Base-by-base conservation (phyloP, 2,888 invertebrate genomes). In the Perdita meconis region DNA sequence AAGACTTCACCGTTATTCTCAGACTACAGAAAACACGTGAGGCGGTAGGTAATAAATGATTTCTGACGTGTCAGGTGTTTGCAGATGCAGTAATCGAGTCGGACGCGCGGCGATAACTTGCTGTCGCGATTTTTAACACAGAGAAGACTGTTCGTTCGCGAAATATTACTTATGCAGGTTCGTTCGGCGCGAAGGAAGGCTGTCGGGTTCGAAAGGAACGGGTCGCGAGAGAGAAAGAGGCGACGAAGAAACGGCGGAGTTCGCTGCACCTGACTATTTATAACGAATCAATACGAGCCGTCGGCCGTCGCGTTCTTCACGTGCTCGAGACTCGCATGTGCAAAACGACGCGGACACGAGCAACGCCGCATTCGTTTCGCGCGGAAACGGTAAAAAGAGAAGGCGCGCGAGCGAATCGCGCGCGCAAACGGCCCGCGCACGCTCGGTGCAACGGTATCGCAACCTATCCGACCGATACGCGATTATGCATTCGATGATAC, bases 231-330 rank as follows among this genome's bases (percentile, higher is more conserved):
- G 47, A 63, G 50, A 60, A 59, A 51, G 47, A 36, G 59, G 19
- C n/a, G 60, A 24, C 34, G 34, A 60, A 63, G 53, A 59, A 56
- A 55, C 56, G 61, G 69, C 50, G 65, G 73, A 59, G 82, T 81
- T 81, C 83, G 75, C 71, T 81, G 84, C 80, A 84, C 80, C 73
- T 66, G 78, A 83, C 85, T 86, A 87, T 87, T 87, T 86, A 87
- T 86, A 84, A 82, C 84, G 72, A 83, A 86, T 86, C 87, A 79
- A 86, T 86, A 84, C 73, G 56, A 72, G 69, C 80, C 63, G 79
- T 55, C 74, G 70, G 64, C 26, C 76, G 76, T 59, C 80, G 77
- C 72, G 71, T 85, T 81, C 78, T 73, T 85, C 78, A 59, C 81
- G 78, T 73, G 73, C 67, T 63, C 59, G 53, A 47, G 19, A 38